These are phyloP conservation scores for Scaptomyza reducta DNA, from an alignment of 2,888 invertebrate genomes.

Conservation along the genomic window DNA sequence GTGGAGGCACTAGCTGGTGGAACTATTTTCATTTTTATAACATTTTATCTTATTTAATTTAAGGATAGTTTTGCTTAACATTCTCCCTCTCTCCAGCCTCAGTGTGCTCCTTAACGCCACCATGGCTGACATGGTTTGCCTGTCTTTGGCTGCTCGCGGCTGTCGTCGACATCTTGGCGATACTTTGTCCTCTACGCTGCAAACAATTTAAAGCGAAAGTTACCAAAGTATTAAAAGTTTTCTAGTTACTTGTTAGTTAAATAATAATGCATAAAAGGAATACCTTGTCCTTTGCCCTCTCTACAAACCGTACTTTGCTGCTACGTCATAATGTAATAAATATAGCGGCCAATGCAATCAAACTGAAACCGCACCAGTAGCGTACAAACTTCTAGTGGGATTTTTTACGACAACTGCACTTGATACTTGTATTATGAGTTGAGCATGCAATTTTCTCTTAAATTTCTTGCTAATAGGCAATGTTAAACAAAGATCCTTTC, in stretches of 20 bases:
- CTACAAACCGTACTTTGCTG: neutral
- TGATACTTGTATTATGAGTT: slow-evolving; percentile 7
- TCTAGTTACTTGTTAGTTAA: slow-evolving; percentile 79
- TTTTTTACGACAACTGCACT: slow-evolving; percentile 28
- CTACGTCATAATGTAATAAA: slow-evolving; percentile 15
- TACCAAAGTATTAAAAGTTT: slow-evolving; percentile 73
- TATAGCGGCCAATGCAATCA: slow-evolving; percentile 66
- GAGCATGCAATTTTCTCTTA: too few relatives aligned
- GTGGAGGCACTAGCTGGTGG: slow-evolving; percentile 39
- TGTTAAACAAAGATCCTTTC: too few relatives aligned
- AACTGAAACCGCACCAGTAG: slow-evolving; percentile 61
- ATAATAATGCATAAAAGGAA: slow-evolving; percentile 76
- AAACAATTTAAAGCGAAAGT: slow-evolving; percentile 76
- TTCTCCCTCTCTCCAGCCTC: too few relatives aligned
- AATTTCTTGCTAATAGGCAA: too few relatives aligned
- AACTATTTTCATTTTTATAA: slow-evolving; percentile 73
- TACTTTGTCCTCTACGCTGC: slow-evolving; percentile 63
- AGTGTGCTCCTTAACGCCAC: neutral
- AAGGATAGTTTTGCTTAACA: slow-evolving; percentile 62
- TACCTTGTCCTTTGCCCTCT: slow-evolving; percentile 30
- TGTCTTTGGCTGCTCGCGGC: slow-evolving; percentile 30
- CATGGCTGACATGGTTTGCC: slow-evolving; percentile 15
- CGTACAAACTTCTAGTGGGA: slow-evolving; percentile 17
- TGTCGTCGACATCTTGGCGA: slow-evolving; percentile 60
- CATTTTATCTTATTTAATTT: slow-evolving; percentile 76